phyloP scores from a whole-genome alignment of 2,888 invertebrate genomes.

The Bhutanitis thaidina region DNA sequence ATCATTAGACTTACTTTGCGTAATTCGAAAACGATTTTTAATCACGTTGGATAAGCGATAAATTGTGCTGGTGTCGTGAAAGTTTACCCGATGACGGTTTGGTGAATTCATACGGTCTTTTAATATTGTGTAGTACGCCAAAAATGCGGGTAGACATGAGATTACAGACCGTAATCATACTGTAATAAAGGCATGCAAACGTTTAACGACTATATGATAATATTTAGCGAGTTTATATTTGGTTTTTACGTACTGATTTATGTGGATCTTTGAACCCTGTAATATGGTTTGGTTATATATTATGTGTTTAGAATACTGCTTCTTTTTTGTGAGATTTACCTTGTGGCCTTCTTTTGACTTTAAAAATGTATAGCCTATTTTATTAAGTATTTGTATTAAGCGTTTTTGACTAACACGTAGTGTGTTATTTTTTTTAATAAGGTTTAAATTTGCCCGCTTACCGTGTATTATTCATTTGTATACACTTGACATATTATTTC shows the following conservation, averaged over 20 bases:
- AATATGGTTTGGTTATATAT: no score
- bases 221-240: neutral
- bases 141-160: conserved; percentile 14
- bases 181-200: conserved; percentile 9
- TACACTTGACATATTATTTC: no score
- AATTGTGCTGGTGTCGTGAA: conserved; percentile 11
- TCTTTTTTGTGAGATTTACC: neutral
- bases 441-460: no score
- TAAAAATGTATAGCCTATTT: no score
- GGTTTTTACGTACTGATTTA: neutral
- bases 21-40: conserved; percentile 4
- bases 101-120: conserved; percentile 1
- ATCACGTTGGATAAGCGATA: conserved; percentile 6
- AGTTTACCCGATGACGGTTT: conserved; percentile 6
- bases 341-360: no score
- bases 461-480: no score
- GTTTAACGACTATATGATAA: neutral
- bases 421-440: no score
- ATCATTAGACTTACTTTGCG: neutral
- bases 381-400: no score
- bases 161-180: neutral
- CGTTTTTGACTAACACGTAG: no score
- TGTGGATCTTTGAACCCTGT: no score
- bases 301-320: neutral
- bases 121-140: neutral